Base-by-base conservation (phyloP, 2,113 vertebrate genomes). In the Lagenorhynchus albirostris region DNA sequence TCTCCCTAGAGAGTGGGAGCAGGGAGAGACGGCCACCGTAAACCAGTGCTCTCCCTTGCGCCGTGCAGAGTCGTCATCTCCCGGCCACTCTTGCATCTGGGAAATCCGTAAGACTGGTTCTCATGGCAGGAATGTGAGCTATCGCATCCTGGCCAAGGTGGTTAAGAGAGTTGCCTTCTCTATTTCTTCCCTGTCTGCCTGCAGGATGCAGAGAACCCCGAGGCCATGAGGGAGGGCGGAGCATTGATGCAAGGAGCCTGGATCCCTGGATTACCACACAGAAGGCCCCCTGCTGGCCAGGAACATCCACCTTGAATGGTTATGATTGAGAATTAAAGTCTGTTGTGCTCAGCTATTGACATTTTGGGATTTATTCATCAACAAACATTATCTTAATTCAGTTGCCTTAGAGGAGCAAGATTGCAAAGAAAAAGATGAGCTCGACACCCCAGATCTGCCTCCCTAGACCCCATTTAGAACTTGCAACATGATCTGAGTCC, bases 41-140 rank as follows among this genome's bases (percentile, higher is more conserved):
- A 68, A 26, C 7, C 2, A 3, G 53, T 15, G 33, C 15, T 67
- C 58, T 36, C 12, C 38, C 62, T 80, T 77, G 38, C 2, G 4
- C 13, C 23, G 0, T 26, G 44, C 1, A 50, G 29, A 23, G 23
- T 26, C 10, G 0, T 23, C 76, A 3, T 12, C 41, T 82, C 47
- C 73, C 33, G 14, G 79, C 62, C 41, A 23, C 53, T 23, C 89
- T 55, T 12, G 20, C 29, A 12, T 33, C 81, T 29, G 25, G 3
- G 31, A 26, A 36, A 11, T 12, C 68, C n/a, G 0, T 6, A 6
- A 8, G 65, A 38, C 44, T 41, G 1, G 11, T 89, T 62, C 55
- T 80, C 26, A 15, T 0, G 0, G 1, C 36, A 10, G 12, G 25
- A 67, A 29, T 1, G 3, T 31, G 36, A 25, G 8, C 7, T 1